Percentiles rank a stretch among this genome's conserved stretches.
phyloP scores from a whole-genome alignment of 2,888 invertebrate species.

The Heteromurus nitidus region DNA sequence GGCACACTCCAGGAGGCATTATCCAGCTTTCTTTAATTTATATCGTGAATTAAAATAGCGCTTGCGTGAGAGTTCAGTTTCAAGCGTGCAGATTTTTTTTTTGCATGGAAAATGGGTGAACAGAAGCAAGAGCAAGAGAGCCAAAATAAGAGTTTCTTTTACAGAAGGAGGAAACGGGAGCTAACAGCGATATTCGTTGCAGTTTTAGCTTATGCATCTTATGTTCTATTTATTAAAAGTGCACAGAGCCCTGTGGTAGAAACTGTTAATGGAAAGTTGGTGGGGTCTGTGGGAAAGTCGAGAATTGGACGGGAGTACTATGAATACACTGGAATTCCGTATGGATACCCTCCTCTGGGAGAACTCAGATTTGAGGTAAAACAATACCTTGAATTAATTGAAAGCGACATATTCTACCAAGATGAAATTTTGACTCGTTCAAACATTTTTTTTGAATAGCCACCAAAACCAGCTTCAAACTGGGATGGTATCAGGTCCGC shows the following conservation, averaged over 20 bases:
- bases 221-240: slow-evolving; percentile 49
- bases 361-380: slow-evolving; percentile 64
- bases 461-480: slow-evolving; percentile 45
- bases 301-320: slow-evolving; percentile 61
- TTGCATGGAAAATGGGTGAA: no score
- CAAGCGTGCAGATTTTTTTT: no score
- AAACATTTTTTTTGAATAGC: slow-evolving; percentile 46
- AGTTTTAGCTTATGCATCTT: slow-evolving; percentile 58
- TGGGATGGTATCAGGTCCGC: slow-evolving; percentile 67
- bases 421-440: background rate
- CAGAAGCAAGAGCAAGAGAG: no score
- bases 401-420: background rate
- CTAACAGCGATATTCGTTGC: slow-evolving; percentile 54
- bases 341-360: slow-evolving; percentile 56
- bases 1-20: no score
- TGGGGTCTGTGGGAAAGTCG: slow-evolving; percentile 58
- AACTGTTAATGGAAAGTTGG: slow-evolving; percentile 56
- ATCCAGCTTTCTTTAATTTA: no score
- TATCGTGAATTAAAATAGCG: no score
- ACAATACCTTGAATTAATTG: background rate
- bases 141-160: slow-evolving; percentile 57
- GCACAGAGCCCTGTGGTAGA: slow-evolving; percentile 62
- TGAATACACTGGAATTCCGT: slow-evolving; percentile 62
- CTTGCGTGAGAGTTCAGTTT: no score
- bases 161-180: slow-evolving; percentile 62